Evolutionary conservation across 2,888 invertebrate species (phyloP).

Genomic region (Athripsodes cinereus): DNA sequence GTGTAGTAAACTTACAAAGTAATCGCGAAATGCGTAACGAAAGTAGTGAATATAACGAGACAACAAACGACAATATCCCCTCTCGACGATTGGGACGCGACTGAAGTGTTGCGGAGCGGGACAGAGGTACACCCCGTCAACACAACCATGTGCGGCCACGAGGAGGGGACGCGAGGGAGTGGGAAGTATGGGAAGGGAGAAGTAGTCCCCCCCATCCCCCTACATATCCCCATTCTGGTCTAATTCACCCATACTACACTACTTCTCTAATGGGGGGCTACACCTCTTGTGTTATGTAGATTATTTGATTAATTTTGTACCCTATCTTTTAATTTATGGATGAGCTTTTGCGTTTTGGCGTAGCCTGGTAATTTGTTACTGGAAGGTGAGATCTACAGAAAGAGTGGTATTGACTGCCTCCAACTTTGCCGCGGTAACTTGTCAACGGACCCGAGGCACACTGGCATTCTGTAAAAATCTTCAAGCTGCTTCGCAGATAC

Average conservation of each 20-base stretch:
- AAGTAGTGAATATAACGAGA: conserved; percentile 14
- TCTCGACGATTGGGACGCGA: conserved; percentile 28
- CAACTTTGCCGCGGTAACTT: conserved; percentile 18
- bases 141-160: conserved; percentile 31
- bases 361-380: conserved; percentile 26
- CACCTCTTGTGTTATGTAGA: conserved; percentile 26
- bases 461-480: too few species aligned
- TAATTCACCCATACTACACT: not conserved
- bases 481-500: too few species aligned
- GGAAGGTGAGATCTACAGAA: conserved; percentile 1
- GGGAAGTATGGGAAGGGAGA: conserved; percentile 8
- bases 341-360: conserved; percentile 28
- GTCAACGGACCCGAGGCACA: conserved; percentile 26
- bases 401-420: conserved; percentile 12
- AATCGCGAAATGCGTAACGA: conserved; percentile 11
- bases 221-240: not conserved
- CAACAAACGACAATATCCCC: conserved; percentile 27
- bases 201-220: not conserved
- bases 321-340: conserved; percentile 28
- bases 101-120: conserved; percentile 25
- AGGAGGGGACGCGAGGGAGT: conserved; percentile 28
- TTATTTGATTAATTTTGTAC: conserved; percentile 29
- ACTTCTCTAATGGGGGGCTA: not conserved
- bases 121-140: conserved; percentile 20
- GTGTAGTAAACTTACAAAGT: not conserved